phyloP scores from a whole-genome alignment of 2,113 vertebrate species.

The Ramphastos sulfuratus region DNA sequence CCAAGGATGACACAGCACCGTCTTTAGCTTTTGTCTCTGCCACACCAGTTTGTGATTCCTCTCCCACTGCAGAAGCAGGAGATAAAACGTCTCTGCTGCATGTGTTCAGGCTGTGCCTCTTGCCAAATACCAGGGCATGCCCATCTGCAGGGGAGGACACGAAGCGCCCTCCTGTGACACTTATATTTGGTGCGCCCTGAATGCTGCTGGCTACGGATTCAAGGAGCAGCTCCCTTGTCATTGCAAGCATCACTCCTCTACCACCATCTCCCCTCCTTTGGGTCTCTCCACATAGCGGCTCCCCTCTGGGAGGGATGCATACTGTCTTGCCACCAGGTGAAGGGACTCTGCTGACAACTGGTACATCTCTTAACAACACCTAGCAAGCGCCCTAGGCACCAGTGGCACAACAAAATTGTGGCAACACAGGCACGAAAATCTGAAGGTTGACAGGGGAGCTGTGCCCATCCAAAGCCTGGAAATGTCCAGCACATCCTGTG shows the following conservation, averaged over 20 bases:
- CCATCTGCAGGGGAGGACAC: neutral
- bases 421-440: neutral
- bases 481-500: neutral
- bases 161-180: neutral
- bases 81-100: rapidly evolving
- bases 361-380: neutral
- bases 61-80: neutral
- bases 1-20: rapidly evolving
- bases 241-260: neutral
- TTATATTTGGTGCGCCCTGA: neutral
- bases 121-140: neutral
- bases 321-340: neutral
- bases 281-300: rapidly evolving
- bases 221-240: neutral
- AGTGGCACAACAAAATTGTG: rapidly evolving
- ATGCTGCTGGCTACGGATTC: rapidly evolving
- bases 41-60: rapidly evolving
- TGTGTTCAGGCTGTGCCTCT: neutral
- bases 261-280: neutral
- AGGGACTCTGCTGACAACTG: neutral
- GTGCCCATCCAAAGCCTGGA: neutral
- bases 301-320: neutral
- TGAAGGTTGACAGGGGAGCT: neutral
- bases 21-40: neutral
- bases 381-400: rapidly evolving